Conservation (phyloP, 2,113 vertebrate species). For the Cheirogaleus medius region DNA sequence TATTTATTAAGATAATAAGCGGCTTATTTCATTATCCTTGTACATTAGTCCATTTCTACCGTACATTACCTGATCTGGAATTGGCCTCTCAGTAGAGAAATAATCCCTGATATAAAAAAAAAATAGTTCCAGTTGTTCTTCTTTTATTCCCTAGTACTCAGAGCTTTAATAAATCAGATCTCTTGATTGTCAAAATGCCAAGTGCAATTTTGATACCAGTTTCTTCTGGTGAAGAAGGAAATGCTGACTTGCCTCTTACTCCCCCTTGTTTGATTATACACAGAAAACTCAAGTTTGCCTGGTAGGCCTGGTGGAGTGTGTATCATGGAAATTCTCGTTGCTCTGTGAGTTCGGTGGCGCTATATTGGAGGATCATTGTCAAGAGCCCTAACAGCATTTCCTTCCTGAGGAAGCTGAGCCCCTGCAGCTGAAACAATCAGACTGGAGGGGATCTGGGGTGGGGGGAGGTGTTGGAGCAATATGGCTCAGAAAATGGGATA, state of each 20-base stretch:
- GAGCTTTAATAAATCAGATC: not conserved
- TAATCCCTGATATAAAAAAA: not conserved
- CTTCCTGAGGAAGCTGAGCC: conserved; percentile 86
- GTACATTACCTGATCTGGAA: not conserved
- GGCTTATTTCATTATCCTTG: not conserved
- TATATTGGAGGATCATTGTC: conserved; percentile 74
- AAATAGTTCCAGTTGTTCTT: not conserved
- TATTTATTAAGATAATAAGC: fast-evolving
- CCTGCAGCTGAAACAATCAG: conserved; percentile 83
- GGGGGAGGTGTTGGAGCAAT: not conserved
- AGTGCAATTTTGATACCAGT: not conserved
- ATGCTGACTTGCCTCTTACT: not conserved
- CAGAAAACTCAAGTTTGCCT: not conserved
- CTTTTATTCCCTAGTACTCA: not conserved
- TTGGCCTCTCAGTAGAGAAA: not conserved
- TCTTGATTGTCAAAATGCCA: not conserved
- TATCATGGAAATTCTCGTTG: conserved; percentile 58
- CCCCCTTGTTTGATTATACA: not conserved
- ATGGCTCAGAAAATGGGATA: not conserved
- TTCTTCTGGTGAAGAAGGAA: not conserved
- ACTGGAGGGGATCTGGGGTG: conserved; percentile 64
- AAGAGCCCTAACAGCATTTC: conserved; percentile 76
- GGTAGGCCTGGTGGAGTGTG: not conserved
- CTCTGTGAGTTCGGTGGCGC: not conserved
- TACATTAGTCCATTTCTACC: fast-evolving